A percentile compares a stretch with the other conserved stretches of the same genome.
Conservation (phyloP, 2,113 vertebrate genomes). For the Acanthisitta chloris region DNA sequence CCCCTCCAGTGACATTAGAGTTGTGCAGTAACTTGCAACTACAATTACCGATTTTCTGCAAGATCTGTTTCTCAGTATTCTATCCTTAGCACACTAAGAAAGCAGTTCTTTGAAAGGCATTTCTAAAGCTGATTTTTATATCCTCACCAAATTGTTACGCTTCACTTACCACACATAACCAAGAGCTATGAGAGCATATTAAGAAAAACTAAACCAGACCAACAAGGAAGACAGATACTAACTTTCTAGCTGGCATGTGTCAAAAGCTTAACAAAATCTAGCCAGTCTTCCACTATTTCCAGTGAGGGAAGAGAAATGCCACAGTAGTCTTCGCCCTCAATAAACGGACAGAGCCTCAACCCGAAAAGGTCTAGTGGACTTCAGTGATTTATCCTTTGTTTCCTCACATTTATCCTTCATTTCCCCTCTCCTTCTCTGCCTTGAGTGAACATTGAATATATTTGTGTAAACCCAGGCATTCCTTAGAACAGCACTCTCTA, state of each 20-base stretch:
- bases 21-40: not conserved
- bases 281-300: not conserved
- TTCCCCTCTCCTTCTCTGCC: not conserved
- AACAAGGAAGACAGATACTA: not conserved
- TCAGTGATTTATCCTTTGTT: not conserved
- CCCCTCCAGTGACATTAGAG: not conserved
- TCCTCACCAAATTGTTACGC: not conserved
- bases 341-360: not conserved
- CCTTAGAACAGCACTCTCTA: not conserved
- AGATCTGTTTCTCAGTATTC: not conserved
- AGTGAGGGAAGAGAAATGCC: not conserved
- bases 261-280: not conserved
- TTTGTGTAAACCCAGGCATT: not conserved
- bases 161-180: not conserved
- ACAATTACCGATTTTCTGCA: not conserved
- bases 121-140: not conserved
- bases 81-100: not conserved
- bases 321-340: not conserved
- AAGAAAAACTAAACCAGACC: not conserved
- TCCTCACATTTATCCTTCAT: not conserved
- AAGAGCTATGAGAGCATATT: not conserved
- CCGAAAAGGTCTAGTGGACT: not conserved
- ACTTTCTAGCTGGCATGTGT: not conserved
- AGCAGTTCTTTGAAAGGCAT: not conserved
- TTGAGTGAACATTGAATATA: not conserved